Base-by-base conservation (phyloP, 2,888 invertebrate genomes). In the Spialia ferax region DNA sequence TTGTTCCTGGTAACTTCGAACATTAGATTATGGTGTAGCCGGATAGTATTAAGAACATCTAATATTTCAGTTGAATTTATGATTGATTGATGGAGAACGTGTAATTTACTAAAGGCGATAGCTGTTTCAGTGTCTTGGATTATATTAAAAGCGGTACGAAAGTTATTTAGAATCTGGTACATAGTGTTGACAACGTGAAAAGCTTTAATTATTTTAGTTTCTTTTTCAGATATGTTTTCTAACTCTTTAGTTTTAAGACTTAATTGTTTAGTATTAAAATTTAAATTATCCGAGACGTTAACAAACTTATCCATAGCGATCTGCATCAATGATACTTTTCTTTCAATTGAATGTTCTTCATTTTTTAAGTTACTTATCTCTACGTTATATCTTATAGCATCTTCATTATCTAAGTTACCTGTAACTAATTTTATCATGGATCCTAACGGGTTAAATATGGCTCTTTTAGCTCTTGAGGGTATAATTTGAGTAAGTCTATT, bases 281-380 rank as follows among this genome's bases (percentile, higher is more conserved):
- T 23, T 10, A 60, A 11, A 56, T 35, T 56, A 35, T 56, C 45
- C 45, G 60, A 60, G 45, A 60, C 35, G 35, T 56, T 56, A 1
- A 56, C 13, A 23, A 56, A 56, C 11, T 56, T 56, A 20, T 56
- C 35, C 54, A 54, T 54, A 13, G 54, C 54, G 10, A 57, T 20
- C 38, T 57, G 10, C 15, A 57, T 57, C 15, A 35, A 35, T 22
- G 59, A 42, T 7, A 61, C 32, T 61, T 32, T 48, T 23, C 26
- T 29, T 29, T 61, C 61, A 0, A 29, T 18, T 18, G 18, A 29
- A 61, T 61, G 61, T 48, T 48, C 29, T 11, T 61, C 48, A 3
- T 48, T 61, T 61, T 70, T 67, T 56, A 75, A 42, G 7, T 70
- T 56, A 45, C 48, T 60, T 42, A 73, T 76, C 22, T 72, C 42